A percentile compares a stretch with the other conserved stretches of the same genome.
Evolutionary conservation across 2,113 vertebrate species (phyloP).

Genomic region (Oreamnos americanus): DNA sequence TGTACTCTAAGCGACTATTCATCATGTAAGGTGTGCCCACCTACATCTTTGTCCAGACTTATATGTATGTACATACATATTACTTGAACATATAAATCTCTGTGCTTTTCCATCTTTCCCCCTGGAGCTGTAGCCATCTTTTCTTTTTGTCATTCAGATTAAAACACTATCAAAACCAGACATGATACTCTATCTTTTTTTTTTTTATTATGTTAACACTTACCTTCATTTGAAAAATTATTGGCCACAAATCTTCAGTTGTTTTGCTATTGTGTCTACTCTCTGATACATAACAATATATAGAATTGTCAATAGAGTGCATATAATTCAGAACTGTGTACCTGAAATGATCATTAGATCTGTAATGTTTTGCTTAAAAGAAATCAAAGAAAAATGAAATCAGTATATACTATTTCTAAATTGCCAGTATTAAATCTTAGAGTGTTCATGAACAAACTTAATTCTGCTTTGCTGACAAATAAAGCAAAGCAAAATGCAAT

Average conservation of each 20-base stretch:
- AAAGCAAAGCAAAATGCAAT: constrained; percentile 30
- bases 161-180: constrained; percentile 39
- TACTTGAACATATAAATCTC: constrained; percentile 30
- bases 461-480: constrained; percentile 41
- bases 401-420: constrained; percentile 17
- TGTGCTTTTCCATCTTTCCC: neutral
- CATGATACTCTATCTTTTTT: constrained; percentile 31
- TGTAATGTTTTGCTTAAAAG: constrained; percentile 12
- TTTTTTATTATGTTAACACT: constrained; percentile 55
- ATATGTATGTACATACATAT: neutral
- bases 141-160: constrained; percentile 24
- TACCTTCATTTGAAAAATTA: constrained; percentile 45
- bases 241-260: constrained; percentile 45
- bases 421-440: constrained; percentile 30
- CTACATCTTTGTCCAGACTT: neutral
- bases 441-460: constrained; percentile 19
- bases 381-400: constrained; percentile 47
- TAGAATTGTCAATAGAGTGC: constrained; percentile 19
- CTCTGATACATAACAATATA: constrained; percentile 17
- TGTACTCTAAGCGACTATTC: too few species aligned
- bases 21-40: constrained; percentile 2
- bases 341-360: constrained; percentile 26
- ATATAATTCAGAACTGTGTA: constrained; percentile 43
- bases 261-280: neutral
- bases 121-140: neutral